Evolutionary conservation across 2,113 vertebrate genomes (phyloP).

Genomic region (Ondatra zibethicus): DNA sequence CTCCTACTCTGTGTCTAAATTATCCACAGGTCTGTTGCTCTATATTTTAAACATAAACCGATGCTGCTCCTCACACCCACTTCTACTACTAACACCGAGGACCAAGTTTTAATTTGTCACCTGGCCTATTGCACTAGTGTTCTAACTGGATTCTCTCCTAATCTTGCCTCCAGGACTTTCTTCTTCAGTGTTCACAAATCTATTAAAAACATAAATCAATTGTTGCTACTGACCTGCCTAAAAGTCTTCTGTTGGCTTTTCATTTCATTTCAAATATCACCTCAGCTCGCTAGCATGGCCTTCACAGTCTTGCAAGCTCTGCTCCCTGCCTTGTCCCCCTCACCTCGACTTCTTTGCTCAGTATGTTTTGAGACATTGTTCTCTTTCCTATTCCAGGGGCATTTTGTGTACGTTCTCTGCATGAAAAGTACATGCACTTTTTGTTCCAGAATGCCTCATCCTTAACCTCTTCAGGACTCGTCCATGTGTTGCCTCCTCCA

Average conservation of each 20-base stretch:
- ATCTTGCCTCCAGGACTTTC: constrained; percentile 16
- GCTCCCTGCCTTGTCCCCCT: not conserved
- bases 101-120: constrained; percentile 7
- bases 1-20: not conserved
- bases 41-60: constrained; percentile 37
- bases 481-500: not conserved
- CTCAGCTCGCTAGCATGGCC: not conserved
- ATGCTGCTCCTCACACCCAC: not conserved
- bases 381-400: constrained; percentile 18
- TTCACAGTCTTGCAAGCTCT: not conserved
- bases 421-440: not conserved
- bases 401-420: constrained; percentile 20
- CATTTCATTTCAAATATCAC: constrained; percentile 59
- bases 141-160: constrained; percentile 41
- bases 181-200: constrained; percentile 48
- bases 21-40: not conserved
- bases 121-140: constrained; percentile 6
- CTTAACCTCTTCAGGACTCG: not conserved
- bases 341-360: not conserved
- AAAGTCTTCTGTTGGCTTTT: constrained; percentile 45
- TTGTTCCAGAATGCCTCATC: constrained; percentile 14
- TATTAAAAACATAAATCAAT: constrained; percentile 66
- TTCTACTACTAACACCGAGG: constrained; percentile 11
- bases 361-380: not conserved
- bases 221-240: constrained; percentile 15